Conservation (phyloP, 1,140 invertebrate genomes). For the Stenopsyche tienmushanensis region DNA sequence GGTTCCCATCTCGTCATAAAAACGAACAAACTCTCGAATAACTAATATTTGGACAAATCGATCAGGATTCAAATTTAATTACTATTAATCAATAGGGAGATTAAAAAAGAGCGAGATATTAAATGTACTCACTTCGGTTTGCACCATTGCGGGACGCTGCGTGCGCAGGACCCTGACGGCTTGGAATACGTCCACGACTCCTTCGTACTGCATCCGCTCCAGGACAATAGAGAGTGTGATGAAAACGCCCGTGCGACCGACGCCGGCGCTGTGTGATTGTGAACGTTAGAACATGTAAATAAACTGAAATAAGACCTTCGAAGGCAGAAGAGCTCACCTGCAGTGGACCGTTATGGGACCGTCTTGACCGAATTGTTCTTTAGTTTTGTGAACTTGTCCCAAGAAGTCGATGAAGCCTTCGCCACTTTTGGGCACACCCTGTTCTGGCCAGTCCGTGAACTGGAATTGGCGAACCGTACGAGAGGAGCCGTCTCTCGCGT, state of each 20-base stretch:
- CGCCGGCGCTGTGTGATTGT: slow-evolving; percentile 79
- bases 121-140: slow-evolving; percentile 81
- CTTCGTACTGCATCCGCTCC: slow-evolving; percentile 98
- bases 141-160: slow-evolving; percentile 98
- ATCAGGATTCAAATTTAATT: no score
- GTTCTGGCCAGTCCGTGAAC: slow-evolving; percentile 99
- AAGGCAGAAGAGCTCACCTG: slow-evolving; percentile 68
- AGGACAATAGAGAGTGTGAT: slow-evolving; percentile 97
- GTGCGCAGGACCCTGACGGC: slow-evolving; percentile 96
- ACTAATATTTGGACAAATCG: no score
- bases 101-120: no score
- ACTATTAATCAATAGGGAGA: no score
- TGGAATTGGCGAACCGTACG: slow-evolving; percentile 98
- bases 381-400: slow-evolving; percentile 99
- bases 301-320: no score
- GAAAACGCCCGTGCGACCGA: slow-evolving; percentile 97
- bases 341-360: slow-evolving; percentile 99
- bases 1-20: no score
- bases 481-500: slow-evolving; percentile 91
- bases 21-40: no score
- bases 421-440: slow-evolving; percentile 95
- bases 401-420: slow-evolving; percentile 98
- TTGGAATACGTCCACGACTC: slow-evolving; percentile 98
- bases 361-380: slow-evolving; percentile 99
- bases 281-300: no score